A percentile compares a stretch with the other conserved stretches of the same genome.
Conservation (phyloP, 1,140 invertebrate genomes). For the Lordiphosa stackelbergi region DNA sequence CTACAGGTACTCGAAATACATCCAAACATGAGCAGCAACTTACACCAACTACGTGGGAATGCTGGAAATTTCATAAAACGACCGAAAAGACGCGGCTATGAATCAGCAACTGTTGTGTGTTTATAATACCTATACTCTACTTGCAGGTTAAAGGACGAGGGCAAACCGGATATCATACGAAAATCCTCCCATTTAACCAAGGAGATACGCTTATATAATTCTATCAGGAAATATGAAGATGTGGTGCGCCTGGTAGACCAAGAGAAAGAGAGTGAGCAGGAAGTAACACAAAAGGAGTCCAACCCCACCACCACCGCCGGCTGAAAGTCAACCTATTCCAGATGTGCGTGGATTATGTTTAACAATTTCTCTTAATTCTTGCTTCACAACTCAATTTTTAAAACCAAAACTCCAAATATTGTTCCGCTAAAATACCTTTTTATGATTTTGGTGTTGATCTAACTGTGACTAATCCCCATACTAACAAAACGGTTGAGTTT, state of each 20-base stretch:
- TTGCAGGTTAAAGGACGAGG: conserved; percentile 57
- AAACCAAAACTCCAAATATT: conserved; percentile 11
- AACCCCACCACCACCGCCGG: too few relatives aligned
- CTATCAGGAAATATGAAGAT: conserved; percentile 50
- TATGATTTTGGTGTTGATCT: conserved; percentile 8
- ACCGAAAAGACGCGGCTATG: conserved; percentile 15
- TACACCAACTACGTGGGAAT: conserved; percentile 35
- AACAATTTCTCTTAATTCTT: conserved; percentile 18
- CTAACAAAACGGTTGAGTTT: conserved; percentile 68
- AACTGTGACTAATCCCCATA: conserved; percentile 32
- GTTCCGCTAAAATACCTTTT: conserved; percentile 13
- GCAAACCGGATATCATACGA: conserved; percentile 32
- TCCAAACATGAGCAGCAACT: conserved; percentile 31
- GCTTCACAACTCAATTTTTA: conserved; percentile 24
- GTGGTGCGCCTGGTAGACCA: conserved; percentile 17
- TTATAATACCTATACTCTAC: conserved; percentile 16
- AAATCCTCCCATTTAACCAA: conserved; percentile 43
- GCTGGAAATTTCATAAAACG: conserved; percentile 23
- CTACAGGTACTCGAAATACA: conserved; percentile 60
- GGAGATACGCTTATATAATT: conserved; percentile 56
- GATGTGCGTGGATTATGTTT: conserved; percentile 67
- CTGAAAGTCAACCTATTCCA: conserved; percentile 12
- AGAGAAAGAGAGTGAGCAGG: conserved; percentile 5
- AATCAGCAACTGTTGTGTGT: not conserved
- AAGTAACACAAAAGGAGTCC: not conserved